Evolutionary conservation across 1,140 invertebrate genomes (phyloP), one percentile per base, ranked within the genome.

Genomic region (Acromyrmex charruanus): DNA sequence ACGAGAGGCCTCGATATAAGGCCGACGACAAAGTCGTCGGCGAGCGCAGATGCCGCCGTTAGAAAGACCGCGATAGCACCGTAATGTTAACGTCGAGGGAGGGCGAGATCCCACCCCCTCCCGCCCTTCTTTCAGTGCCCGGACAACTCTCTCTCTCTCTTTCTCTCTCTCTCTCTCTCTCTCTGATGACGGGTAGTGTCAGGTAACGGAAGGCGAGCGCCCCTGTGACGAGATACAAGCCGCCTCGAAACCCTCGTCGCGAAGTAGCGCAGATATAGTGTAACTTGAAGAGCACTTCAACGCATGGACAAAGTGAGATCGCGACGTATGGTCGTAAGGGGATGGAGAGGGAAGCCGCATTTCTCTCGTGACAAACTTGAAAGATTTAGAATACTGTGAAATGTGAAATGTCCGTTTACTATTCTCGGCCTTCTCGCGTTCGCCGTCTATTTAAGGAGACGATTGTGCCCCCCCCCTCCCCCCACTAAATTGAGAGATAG

Each of bases 201-300:
- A 89, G 80, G 74, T 81, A 89, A 79, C 66, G 69, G 66, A 85
- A 84, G 79, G 49, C 79, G 69, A 77, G 81, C 21, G 35, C 35
- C 39, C 71, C 69, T 84, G 18, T 35, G 51, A 77, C 69, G 61
- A 58, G 61, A 66, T 55, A 88, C 68, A 85, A 85, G 66, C 61
- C 53, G 71, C 51, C 66, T 39, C 87, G 55, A 88, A 86, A 86
- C 28, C 63, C 79, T 86, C 31, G 14, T 87, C 51, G 61, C 39
- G n/a, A 74, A 68, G 69, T 65, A 25, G 28, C 49, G 82, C 28
- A 63, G 59, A 53, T 61, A 77, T 58, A 71, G 51, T 44, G 51
- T 49, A 68, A 77, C 74, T 79, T 85, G 63, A 79, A 77, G 59
- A 68, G 31, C 51, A 12, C 63, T 85, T 51, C 35, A 69, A 44